Percentiles rank a stretch among this genome's conserved stretches.
Evolutionary conservation across 2,797 vertebrate species (phyloP).

Genomic region (Gadopsis bispinosus): DNA sequence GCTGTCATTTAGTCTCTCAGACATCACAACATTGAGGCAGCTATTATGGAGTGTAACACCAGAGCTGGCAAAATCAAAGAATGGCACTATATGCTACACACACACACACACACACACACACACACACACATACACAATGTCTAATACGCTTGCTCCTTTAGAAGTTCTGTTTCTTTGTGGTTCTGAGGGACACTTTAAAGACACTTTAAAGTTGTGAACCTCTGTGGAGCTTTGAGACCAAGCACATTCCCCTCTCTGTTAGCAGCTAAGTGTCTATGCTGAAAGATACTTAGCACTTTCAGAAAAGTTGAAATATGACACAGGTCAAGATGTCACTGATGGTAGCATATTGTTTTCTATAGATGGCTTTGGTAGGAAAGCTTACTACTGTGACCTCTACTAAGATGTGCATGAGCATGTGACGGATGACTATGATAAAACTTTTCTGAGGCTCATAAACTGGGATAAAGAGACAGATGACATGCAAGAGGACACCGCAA

Average conservation of each 20-base stretch:
- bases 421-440: constrained; percentile 31
- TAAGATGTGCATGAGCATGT: constrained; percentile 24
- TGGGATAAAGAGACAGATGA: constrained; percentile 43
- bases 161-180: constrained; percentile 32
- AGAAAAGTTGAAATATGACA: constrained; percentile 40
- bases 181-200: constrained; percentile 11
- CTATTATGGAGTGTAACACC: constrained; percentile 38
- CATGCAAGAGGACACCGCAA: constrained; percentile 27
- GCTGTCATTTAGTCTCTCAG: constrained; percentile 54
- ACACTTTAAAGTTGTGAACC: constrained; percentile 5
- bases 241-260: neutral
- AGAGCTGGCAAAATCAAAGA: constrained; percentile 42
- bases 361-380: constrained; percentile 28
- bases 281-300: constrained; percentile 18
- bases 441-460: constrained; percentile 36
- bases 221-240: constrained; percentile 4
- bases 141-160: constrained; percentile 16
- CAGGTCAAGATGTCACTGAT: constrained; percentile 25
- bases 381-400: constrained; percentile 15
- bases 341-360: constrained; percentile 27
- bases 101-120: constrained; percentile 19
- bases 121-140: constrained; percentile 11
- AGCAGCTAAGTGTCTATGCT: constrained; percentile 1
- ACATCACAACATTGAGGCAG: constrained; percentile 54
- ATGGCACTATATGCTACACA: constrained; percentile 17